Evolutionary conservation across 1,140 invertebrate genomes (phyloP).

Genomic region (Trachymyrmex cornetzi): DNA sequence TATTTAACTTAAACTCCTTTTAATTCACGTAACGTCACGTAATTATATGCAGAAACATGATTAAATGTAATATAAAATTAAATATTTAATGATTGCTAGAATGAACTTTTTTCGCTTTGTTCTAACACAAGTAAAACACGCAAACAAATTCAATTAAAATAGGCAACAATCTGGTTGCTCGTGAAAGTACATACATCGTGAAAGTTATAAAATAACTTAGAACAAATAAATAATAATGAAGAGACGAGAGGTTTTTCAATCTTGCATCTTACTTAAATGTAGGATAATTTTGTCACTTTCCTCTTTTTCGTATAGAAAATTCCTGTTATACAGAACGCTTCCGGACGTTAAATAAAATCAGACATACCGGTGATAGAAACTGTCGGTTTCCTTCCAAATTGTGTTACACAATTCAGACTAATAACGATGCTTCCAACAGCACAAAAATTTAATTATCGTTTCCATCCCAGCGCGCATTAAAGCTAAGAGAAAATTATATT

Average conservation of each 20-base stretch:
- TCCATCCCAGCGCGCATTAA: conserved; percentile 26
- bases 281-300: not conserved
- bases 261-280: not conserved
- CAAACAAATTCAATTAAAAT: conserved; percentile 8
- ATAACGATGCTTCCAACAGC: not conserved
- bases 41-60: not conserved
- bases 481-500: conserved; percentile 43
- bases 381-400: conserved; percentile 7
- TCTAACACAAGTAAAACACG: not conserved
- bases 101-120: not conserved
- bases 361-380: not conserved
- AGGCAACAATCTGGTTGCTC: not conserved
- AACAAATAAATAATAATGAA: not conserved
- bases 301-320: not conserved
- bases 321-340: not conserved
- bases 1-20: not conserved
- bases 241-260: not conserved
- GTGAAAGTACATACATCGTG: not conserved
- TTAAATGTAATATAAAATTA: conserved; percentile 8
- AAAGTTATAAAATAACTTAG: not conserved
- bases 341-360: not conserved
- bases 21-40: not conserved
- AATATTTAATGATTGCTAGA: conserved; percentile 10
- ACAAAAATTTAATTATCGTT: conserved; percentile 43
- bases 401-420: conserved; percentile 34